Conservation (phyloP, 2,113 vertebrate species). For the Nymphicus hollandicus region DNA sequence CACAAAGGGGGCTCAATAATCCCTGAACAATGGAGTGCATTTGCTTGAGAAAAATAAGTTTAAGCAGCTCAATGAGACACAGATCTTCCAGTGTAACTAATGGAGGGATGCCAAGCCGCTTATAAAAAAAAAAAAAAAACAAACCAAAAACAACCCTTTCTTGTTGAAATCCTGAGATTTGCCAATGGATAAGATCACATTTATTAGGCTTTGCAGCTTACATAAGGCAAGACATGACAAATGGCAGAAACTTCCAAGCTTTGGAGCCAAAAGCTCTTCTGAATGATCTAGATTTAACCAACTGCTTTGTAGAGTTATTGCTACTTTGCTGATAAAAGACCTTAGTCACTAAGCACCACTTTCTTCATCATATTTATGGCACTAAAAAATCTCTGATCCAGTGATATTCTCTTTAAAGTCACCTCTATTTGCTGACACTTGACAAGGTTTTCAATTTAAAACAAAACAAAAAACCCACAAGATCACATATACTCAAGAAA, state of each 20-base stretch:
- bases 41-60: not conserved
- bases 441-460: not conserved
- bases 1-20: not conserved
- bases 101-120: not conserved
- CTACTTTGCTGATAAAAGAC: not conserved
- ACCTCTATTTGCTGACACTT: not conserved
- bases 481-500: not conserved
- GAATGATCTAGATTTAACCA: not conserved
- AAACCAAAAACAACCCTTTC: no score
- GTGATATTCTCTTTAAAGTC: not conserved
- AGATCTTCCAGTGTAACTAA: not conserved
- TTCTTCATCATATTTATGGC: not conserved
- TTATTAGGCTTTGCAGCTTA: not conserved
- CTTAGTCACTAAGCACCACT: not conserved
- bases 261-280: not conserved
- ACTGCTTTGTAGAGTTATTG: not conserved
- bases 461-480: not conserved
- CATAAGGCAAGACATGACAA: not conserved
- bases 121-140: not conserved
- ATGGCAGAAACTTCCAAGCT: not conserved
- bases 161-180: not conserved
- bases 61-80: not conserved
- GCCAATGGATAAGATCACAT: not conserved
- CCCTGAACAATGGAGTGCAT: not conserved
- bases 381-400: not conserved